Percentiles rank a stretch among this genome's conserved stretches.
Conservation (phyloP, 64 coral and sea anemone genomes). For the Trachythela sp. region DNA sequence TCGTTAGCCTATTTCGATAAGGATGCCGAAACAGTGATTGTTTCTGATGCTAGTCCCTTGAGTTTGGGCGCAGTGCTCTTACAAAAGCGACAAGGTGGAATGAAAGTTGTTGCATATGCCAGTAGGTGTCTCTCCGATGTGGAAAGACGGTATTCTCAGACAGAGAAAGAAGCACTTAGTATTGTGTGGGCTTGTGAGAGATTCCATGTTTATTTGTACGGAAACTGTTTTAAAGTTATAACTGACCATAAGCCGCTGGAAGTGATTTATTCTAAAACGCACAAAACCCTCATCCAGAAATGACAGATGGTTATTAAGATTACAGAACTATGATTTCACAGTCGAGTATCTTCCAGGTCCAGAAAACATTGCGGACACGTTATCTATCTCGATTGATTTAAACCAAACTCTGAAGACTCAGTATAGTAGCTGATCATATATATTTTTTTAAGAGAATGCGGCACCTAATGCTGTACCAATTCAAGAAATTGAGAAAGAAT, state of each 20-base stretch:
- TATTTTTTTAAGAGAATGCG: background rate
- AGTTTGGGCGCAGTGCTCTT: background rate
- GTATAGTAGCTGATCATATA: background rate
- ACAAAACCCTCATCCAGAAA: background rate
- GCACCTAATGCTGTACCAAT: background rate
- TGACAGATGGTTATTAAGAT: background rate
- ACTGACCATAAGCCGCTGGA: constrained; percentile 6
- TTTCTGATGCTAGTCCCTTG: background rate
- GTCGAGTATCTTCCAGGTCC: constrained; percentile 4
- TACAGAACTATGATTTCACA: constrained; percentile 1
- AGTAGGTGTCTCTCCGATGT: background rate
- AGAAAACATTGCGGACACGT: background rate
- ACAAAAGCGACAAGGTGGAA: background rate
- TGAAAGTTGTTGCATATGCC: background rate
- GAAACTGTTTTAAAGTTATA: background rate
- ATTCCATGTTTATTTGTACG: background rate
- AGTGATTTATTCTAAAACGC: constrained; percentile 16
- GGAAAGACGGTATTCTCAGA: background rate
- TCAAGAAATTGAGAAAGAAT: background rate
- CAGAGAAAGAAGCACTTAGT: background rate
- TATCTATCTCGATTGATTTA: background rate
- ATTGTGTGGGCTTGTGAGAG: constrained; percentile 5
- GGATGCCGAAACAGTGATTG: background rate
- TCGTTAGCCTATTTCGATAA: background rate
- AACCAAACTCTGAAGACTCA: background rate